A percentile compares a stretch with the other conserved stretches of the same genome.
These are phyloP conservation scores for Rhimphoctona megacephalus DNA, from an alignment of 2,888 invertebrate genomes.

Conservation along the genomic window DNA sequence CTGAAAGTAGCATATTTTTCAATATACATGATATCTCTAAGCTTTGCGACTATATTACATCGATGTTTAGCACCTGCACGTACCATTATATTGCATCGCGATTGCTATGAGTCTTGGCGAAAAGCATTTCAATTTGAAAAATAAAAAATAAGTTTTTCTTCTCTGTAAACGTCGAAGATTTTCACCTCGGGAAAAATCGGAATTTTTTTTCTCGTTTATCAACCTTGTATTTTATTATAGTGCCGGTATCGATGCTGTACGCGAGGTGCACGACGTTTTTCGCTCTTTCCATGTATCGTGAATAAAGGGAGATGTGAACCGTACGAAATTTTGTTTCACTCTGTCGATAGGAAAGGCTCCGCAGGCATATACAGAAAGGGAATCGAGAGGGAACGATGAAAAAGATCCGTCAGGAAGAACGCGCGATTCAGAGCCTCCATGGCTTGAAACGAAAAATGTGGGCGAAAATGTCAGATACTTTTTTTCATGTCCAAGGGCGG, in stretches of 20 bases:
- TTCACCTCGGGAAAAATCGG: conserved; percentile 38
- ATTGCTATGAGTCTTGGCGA: neutral
- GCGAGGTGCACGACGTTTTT: conserved; percentile 22
- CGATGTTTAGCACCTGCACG: neutral
- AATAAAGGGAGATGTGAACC: conserved; percentile 55
- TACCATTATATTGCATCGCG: neutral
- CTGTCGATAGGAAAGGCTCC: conserved; percentile 20
- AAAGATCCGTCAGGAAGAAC: conserved; percentile 26
- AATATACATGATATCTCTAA: neutral
- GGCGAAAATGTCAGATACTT: conserved; percentile 51
- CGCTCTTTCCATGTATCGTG: conserved; percentile 8
- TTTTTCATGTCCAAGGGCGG: conserved; percentile 40
- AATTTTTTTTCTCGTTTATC: conserved; percentile 35
- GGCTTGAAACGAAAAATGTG: conserved; percentile 40
- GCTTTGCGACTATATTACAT: neutral
- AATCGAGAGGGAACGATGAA: conserved; percentile 33
- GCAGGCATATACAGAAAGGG: neutral
- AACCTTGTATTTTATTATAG: neutral
- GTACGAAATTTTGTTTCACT: conserved; percentile 51
- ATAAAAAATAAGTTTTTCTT: conserved; percentile 29
- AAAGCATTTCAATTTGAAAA: conserved; percentile 16
- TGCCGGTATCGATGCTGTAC: neutral
- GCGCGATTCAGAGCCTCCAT: conserved; percentile 41
- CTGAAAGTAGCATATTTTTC: too few species aligned
- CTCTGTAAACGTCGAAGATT: conserved; percentile 9